Evolutionary conservation across 2,888 invertebrate species (phyloP).

Genomic region (Xanthorhoe spadicearia): DNA sequence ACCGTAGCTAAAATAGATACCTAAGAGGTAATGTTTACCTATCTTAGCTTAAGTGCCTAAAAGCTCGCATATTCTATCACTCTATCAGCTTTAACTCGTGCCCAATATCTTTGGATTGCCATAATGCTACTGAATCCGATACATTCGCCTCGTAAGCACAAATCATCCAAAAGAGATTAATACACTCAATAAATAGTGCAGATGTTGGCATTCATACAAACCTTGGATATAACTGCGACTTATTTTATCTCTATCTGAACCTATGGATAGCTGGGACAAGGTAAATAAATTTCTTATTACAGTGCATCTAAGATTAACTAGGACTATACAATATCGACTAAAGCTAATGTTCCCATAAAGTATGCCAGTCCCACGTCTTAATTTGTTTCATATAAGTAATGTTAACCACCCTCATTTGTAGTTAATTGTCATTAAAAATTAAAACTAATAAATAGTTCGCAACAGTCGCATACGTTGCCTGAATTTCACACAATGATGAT

Average conservation of each 20-base stretch:
- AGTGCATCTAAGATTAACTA: neutral
- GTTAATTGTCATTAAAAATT: too few species aligned
- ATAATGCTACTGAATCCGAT: constrained; percentile 19
- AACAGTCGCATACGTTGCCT: too few species aligned
- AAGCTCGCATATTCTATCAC: neutral
- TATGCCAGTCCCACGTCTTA: too few species aligned
- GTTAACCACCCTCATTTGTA: too few species aligned
- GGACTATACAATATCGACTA: too few species aligned
- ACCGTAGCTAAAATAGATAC: neutral
- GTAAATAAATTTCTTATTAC: neutral
- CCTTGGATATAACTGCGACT: constrained; percentile 31
- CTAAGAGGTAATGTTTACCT: neutral
- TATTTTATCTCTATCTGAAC: constrained; percentile 6
- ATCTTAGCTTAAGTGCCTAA: neutral
- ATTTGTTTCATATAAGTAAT: too few species aligned
- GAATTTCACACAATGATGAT: too few species aligned
- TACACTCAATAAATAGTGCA: constrained; percentile 35
- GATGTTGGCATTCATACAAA: constrained; percentile 24
- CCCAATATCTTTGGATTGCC: constrained; percentile 13
- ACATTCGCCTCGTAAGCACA: constrained; percentile 23
- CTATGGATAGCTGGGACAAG: neutral
- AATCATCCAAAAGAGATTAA: constrained; percentile 34
- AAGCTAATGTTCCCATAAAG: too few species aligned
- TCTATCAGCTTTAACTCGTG: neutral
- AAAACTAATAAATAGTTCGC: too few species aligned